Base-by-base conservation (phyloP, 1,140 invertebrate species). In the Brachionus plicatilis region DNA sequence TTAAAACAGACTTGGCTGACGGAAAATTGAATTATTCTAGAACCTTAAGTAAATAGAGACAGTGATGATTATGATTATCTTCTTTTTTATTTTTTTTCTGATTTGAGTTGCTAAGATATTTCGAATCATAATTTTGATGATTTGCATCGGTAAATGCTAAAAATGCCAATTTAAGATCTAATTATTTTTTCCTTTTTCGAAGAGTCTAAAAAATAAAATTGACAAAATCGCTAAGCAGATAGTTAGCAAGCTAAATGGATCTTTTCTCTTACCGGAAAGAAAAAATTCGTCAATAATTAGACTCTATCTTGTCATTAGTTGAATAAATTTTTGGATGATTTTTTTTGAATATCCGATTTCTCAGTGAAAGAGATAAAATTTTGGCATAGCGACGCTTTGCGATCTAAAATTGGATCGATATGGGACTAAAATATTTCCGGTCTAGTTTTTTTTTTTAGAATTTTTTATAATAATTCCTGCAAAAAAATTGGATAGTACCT, bases 71-170 rank as follows among this genome's bases (percentile, higher is more conserved):
- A 68, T 68, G 66, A 33, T 68, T 33, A 68, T 68, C 27, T 33
- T 14, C 12, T 33, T 68, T 12, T 14, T 68, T 9, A n/a, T n/a
- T 27, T 66, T 29, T 66, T 66, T 66, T 33, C 4, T 27, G 27
- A 66, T 68, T 33, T 68, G 27, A 68, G 66, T 68, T 68, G 66
- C 66, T 68, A 68, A 68, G 66, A 68, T 68, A 68, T 68, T 68
- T 68, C 33, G 20, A 68, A 33, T 68, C 66, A 68, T 68, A 68
- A 68, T 68, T 68, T 68, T 68, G 66, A 68, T 68, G 56, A 65
- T 29, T 65, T 65, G 66, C 33, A 41, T 68, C 27, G 33, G 12
- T 33, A 3, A 68, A 68, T 33, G 33, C 27, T 12, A 41, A 68
- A 68, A 65, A 29, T 20, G 27, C 17, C 27, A 65, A 65, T 47